phyloP scores from a whole-genome alignment of 2,113 vertebrate genomes.

The Bathybates hornii region DNA sequence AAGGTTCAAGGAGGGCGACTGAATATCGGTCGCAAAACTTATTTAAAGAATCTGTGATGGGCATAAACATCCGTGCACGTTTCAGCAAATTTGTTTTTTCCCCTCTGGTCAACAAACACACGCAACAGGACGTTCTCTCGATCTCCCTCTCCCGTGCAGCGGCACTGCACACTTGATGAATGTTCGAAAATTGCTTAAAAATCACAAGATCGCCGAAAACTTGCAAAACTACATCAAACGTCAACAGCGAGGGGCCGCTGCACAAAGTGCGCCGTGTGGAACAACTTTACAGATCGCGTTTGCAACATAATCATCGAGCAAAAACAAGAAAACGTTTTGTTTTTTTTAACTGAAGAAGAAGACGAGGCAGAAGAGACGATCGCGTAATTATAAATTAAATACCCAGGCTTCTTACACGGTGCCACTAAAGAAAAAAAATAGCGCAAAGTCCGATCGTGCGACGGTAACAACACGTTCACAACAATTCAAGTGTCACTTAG shows the following conservation, averaged over 20 bases:
- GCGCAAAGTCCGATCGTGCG: conserved; percentile 15
- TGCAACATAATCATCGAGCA: neutral
- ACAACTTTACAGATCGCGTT: neutral
- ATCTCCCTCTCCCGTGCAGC: neutral
- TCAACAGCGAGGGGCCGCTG: neutral
- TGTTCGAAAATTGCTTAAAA: conserved; percentile 44
- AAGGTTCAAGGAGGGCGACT: neutral
- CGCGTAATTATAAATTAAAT: conserved; percentile 39
- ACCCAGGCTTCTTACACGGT: conserved; percentile 32
- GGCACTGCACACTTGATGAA: conserved; percentile 31
- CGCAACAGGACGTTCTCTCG: neutral
- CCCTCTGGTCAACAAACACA: neutral
- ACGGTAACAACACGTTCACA: conserved; percentile 2
- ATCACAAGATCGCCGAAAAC: conserved; percentile 29
- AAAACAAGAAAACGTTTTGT: neutral
- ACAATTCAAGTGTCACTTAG: neutral
- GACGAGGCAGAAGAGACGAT: neutral
- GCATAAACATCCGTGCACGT: neutral
- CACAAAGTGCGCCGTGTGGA: conserved; percentile 31
- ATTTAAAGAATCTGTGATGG: neutral
- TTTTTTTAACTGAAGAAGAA: neutral
- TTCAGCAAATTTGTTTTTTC: neutral
- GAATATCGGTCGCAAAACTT: neutral
- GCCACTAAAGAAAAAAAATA: conserved; percentile 11
- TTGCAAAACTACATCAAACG: conserved; percentile 22